Conservation (phyloP, 1,140 invertebrate genomes). For the Sarcophaga bullata region DNA sequence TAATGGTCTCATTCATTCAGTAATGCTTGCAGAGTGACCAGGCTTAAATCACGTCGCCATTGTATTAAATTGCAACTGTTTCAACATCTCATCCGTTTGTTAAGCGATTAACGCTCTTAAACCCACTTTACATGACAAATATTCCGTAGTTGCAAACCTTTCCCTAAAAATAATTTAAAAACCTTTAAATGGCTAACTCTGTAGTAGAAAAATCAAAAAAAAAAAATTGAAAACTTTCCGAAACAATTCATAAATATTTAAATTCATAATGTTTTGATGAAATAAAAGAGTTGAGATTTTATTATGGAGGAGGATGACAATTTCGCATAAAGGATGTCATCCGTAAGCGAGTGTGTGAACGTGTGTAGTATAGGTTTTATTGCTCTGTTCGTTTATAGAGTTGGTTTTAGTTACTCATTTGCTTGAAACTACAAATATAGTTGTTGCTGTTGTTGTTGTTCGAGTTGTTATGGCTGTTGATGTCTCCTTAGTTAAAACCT, state of each 20-base stretch:
- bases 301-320: not conserved
- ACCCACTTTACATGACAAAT: too few relatives aligned
- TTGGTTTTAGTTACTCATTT: not conserved
- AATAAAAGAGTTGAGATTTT: conserved; percentile 11
- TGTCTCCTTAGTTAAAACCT: conserved; percentile 9
- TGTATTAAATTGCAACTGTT: too few relatives aligned
- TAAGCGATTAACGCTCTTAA: too few relatives aligned
- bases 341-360: not conserved
- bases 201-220: too few relatives aligned
- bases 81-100: too few relatives aligned
- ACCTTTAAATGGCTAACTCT: too few relatives aligned
- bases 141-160: too few relatives aligned
- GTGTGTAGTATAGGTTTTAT: not conserved
- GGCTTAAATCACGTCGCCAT: too few relatives aligned
- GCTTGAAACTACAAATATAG: not conserved
- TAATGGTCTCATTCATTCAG: too few relatives aligned
- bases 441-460: not conserved
- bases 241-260: conserved; percentile 16
- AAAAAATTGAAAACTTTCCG: not conserved
- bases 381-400: not conserved
- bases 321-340: not conserved
- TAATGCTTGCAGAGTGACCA: too few relatives aligned
- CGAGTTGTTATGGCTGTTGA: not conserved
- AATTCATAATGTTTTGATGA: conserved; percentile 8
- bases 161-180: too few relatives aligned